Percentiles rank a stretch among this genome's conserved stretches.
Evolutionary conservation across 2,113 vertebrate species (phyloP).

Genomic region (Cairina moschata): DNA sequence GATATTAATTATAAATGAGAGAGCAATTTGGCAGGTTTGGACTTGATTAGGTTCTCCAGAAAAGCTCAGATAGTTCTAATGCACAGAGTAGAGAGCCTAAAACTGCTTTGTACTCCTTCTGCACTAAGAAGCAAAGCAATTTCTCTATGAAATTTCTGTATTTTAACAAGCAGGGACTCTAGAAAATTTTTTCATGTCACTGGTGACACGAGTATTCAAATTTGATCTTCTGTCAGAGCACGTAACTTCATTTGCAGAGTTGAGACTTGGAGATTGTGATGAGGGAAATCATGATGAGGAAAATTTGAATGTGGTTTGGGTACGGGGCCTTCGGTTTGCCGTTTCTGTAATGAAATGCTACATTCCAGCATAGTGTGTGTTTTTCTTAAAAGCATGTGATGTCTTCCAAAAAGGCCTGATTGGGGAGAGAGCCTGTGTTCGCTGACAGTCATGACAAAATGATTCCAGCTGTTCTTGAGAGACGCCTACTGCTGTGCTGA

Average conservation of each 20-base stretch:
- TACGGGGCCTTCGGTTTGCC: background rate
- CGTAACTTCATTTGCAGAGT: background rate
- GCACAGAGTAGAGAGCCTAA: background rate
- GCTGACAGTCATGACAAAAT: background rate
- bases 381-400: background rate
- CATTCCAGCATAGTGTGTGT: background rate
- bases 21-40: background rate
- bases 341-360: background rate
- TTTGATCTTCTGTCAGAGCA: background rate
- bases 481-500: background rate
- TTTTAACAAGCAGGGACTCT: background rate
- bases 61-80: background rate
- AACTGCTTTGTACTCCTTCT: background rate
- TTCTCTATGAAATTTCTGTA: background rate
- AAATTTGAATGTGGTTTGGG: background rate
- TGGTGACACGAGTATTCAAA: background rate
- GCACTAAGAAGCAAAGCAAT: background rate
- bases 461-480: constrained; percentile 28
- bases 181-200: background rate
- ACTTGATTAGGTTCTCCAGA: constrained; percentile 5
- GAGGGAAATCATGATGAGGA: background rate
- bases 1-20: constrained; percentile 35
- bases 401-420: constrained; percentile 3
- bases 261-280: background rate
- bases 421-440: background rate